A percentile compares a stretch with the other conserved stretches of the same genome.
These are phyloP conservation scores for Nixonia krombeini DNA, from an alignment of 1,140 invertebrate genomes.

Conservation along the genomic window DNA sequence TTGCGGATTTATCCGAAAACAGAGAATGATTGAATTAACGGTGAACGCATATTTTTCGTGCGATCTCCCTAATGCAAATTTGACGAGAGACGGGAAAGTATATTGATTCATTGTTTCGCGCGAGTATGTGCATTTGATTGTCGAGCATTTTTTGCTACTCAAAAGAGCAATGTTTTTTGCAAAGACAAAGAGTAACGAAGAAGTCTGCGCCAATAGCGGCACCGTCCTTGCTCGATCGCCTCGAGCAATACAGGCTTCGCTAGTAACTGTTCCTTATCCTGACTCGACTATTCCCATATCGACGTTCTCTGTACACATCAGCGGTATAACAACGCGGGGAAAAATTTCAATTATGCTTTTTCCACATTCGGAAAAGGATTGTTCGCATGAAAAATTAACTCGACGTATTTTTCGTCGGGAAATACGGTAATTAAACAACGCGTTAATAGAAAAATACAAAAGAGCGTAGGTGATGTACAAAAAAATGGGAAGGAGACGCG, in stretches of 20 bases:
- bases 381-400: conserved; percentile 18
- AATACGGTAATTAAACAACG: too few species aligned
- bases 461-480: too few species aligned
- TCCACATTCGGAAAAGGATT: conserved; percentile 7
- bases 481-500: too few species aligned
- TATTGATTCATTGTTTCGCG: too few species aligned
- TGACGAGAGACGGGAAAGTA: too few species aligned
- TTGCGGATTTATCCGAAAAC: too few species aligned
- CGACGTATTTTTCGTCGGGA: too few species aligned
- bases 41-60: too few species aligned
- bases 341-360: conserved; percentile 18
- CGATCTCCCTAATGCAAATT: too few species aligned
- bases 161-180: conserved; percentile 44
- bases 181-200: conserved; percentile 30
- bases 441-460: too few species aligned
- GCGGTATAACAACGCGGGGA: conserved; percentile 25
- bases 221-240: conserved; percentile 63
- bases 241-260: conserved; percentile 53
- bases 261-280: conserved; percentile 63
- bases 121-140: too few species aligned
- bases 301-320: conserved; percentile 28
- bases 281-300: conserved; percentile 57
- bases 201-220: conserved; percentile 58
- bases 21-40: too few species aligned
- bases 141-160: conserved; percentile 25